Percentiles rank a stretch among this genome's conserved stretches.
Conservation (phyloP, 2,797 vertebrate genomes). For the Alosa sapidissima region DNA sequence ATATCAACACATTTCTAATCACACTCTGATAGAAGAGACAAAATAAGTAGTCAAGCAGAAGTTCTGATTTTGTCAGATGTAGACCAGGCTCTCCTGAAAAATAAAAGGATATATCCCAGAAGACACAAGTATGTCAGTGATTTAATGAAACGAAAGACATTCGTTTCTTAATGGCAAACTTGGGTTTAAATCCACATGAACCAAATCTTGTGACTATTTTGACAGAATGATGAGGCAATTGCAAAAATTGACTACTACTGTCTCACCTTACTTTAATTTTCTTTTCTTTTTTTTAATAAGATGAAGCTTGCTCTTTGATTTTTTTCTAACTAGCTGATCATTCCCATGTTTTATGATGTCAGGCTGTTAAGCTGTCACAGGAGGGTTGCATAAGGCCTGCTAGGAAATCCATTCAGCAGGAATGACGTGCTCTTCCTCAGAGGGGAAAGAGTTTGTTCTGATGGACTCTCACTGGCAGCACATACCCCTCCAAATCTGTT, state of each 20-base stretch:
- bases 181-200: background rate
- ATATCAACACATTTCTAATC: background rate
- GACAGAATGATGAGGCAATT: background rate
- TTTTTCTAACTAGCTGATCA: background rate
- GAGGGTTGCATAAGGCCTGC: constrained; percentile 14
- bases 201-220: background rate
- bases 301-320: background rate
- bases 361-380: constrained; percentile 21
- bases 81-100: background rate
- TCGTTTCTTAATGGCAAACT: background rate
- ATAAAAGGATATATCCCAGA: background rate
- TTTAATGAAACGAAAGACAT: background rate
- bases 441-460: constrained; percentile 19
- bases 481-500: constrained; percentile 56
- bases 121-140: background rate
- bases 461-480: constrained; percentile 29
- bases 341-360: constrained; percentile 20
- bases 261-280: background rate
- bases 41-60: background rate
- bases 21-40: background rate
- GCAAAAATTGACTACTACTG: background rate
- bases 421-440: constrained; percentile 16
- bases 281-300: background rate
- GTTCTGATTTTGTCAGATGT: background rate
- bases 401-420: constrained; percentile 18